phyloP scores from a whole-genome alignment of 2,113 vertebrate genomes.

The cattle (Bos taurus) region ARS-UCD2.0 NC_037337.1:78897501-78898000 shows the following conservation, averaged over 20 bases:
- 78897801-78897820: neutral
- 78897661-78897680: neutral
- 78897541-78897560: neutral
- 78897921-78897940: slow-evolving; percentile 2
- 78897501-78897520: neutral
- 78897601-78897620: neutral
- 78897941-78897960: neutral
- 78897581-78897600: neutral
- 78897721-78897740: neutral
- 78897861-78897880: neutral
- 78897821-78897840: neutral
- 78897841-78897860: neutral
- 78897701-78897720: neutral
- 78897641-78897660: neutral
- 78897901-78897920: slow-evolving; percentile 30
- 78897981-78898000: neutral
- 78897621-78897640: neutral
- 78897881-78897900: neutral
- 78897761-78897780: neutral
- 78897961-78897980: neutral
- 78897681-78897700: neutral
- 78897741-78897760: neutral
- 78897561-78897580: neutral
- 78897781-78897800: neutral
- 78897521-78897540: neutral